Base-by-base conservation (phyloP, 2,797 vertebrate species). In the Hyperoplus immaculatus region DNA sequence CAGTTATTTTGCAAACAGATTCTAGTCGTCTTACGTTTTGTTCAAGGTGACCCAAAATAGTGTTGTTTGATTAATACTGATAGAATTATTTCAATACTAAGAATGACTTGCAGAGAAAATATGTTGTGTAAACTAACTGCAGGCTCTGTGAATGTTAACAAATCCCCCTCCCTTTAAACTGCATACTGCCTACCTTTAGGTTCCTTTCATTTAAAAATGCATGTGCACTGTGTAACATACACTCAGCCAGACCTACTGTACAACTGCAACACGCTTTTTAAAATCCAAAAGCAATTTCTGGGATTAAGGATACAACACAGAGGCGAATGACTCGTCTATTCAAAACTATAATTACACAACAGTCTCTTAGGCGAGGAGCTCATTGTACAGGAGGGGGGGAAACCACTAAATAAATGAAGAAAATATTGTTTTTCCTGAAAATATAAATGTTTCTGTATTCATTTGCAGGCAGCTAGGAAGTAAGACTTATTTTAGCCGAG, bases 301-400 rank as follows among this genome's bases (percentile, higher is more conserved):
- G 68, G 72, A 86, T 84, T 86, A 64, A 66, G 6, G 41, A 53
- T 16, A 81, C 64, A 68, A 14, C 38, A 14, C 38, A 43, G 29
- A 1, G 8, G 55, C 10, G 3, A 56, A 73, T 16, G 46, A 41
- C 16, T 29, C 69, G 56, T 38, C 47, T 73, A 56, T 50, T 56
- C 38, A 72, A 65, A 78, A 71, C 71, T 82, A 66, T 76, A 85
- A 86, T 86, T 85, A 90, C 54, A 77, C 13, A 68, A 21, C 29
- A 66, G 43, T 82, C 77, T 78, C 65, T 75, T 72, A 83, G 86
- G 54, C 67, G 46, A 68, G 43, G 72, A 46, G 62, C 62, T 63
- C 73, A 81, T 14, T 0, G 6, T 53, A 45, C 15, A 39, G 29
- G 29, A 72, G 12, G 41, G 14, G 4, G 13, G 18, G 7, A 67